Evolutionary conservation across 2,113 vertebrate genomes (phyloP).

Genomic region (Sapayoa aenigma): DNA sequence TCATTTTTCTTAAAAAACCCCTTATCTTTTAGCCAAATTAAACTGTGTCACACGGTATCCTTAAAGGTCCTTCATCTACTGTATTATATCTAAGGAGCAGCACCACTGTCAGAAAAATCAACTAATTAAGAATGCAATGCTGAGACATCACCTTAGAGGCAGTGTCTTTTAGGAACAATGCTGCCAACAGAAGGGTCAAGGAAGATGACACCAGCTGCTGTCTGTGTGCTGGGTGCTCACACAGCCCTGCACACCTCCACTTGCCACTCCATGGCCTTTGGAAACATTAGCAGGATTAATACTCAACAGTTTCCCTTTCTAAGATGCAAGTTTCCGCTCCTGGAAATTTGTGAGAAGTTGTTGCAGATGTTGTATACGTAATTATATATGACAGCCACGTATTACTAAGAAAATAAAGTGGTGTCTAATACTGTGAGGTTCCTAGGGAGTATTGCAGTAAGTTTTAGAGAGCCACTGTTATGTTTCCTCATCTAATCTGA

Average conservation of each 20-base stretch:
- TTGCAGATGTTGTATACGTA: not conserved
- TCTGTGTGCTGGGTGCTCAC: not conserved
- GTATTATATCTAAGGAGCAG: not conserved
- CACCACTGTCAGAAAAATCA: constrained; percentile 52
- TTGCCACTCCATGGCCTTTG: not conserved
- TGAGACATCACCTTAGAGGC: constrained; percentile 58
- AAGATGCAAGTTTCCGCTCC: not conserved
- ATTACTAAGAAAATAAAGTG: not conserved
- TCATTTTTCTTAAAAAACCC: not conserved
- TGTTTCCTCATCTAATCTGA: not conserved
- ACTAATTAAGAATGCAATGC: constrained; percentile 51
- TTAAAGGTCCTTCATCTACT: constrained; percentile 54
- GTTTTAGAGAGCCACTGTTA: not conserved
- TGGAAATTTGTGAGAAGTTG: not conserved
- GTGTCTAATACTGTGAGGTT: not conserved
- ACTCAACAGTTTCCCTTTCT: not conserved
- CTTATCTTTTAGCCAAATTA: constrained; percentile 48
- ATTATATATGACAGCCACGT: not conserved
- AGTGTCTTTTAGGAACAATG: constrained; percentile 32
- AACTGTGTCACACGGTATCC: not conserved
- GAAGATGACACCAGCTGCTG: not conserved
- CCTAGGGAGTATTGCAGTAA: not conserved
- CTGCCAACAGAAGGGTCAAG: constrained; percentile 45
- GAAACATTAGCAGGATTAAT: not conserved
- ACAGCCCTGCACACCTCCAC: not conserved